Percentiles rank a stretch among this genome's conserved stretches.
phyloP scores from a whole-genome alignment of 64 coral and sea anemone species.

The Montipora capricornis region DNA sequence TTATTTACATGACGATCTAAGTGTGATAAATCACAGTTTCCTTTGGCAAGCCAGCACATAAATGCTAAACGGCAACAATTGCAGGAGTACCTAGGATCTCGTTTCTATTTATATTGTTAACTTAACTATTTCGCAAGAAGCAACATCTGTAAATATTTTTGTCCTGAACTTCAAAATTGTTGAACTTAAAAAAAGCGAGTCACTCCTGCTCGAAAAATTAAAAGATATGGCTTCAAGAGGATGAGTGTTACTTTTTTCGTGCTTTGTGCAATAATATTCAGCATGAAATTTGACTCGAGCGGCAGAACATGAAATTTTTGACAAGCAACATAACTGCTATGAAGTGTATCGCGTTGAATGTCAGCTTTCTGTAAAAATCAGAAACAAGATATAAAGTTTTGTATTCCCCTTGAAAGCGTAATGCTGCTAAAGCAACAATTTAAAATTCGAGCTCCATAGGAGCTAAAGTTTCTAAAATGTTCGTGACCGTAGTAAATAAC shows the following conservation, averaged over 20 bases:
- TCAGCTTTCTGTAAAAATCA: constrained; percentile 12
- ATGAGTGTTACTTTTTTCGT: constrained; percentile 15
- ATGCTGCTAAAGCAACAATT: constrained; percentile 8
- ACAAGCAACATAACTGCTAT: background rate
- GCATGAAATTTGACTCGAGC: constrained; percentile 11
- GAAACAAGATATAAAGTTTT: constrained; percentile 1
- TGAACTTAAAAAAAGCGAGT: background rate
- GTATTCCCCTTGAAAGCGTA: background rate
- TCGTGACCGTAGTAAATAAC: background rate
- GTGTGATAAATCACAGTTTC: constrained; percentile 47
- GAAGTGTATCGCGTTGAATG: background rate
- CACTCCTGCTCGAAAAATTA: constrained; percentile 1
- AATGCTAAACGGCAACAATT: background rate
- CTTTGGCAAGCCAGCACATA: constrained; percentile 35
- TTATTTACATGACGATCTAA: constrained; percentile 45
- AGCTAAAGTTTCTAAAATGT: constrained; percentile 36
- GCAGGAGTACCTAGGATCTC: background rate
- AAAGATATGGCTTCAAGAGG: background rate
- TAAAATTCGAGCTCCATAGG: constrained; percentile 33
- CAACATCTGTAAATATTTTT: background rate
- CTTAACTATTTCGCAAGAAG: background rate
- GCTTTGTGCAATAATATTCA: background rate
- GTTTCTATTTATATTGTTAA: constrained; percentile 12
- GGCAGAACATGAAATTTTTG: background rate
- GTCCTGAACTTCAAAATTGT: background rate